Base-by-base conservation (phyloP, 2,888 invertebrate genomes). In the Timema podura region DNA sequence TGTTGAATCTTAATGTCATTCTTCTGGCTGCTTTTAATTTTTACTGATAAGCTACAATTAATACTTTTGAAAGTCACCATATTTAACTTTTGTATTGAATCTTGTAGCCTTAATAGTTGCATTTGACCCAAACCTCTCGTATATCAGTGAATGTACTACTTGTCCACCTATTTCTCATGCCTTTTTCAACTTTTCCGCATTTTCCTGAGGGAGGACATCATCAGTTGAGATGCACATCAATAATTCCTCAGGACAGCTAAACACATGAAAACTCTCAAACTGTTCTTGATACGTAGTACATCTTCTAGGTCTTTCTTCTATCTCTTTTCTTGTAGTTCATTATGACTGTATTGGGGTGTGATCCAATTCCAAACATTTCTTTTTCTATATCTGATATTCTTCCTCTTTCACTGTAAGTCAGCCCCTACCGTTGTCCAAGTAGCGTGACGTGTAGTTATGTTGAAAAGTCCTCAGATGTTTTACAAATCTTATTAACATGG, bases 361-460 rank as follows among this genome's bases (percentile, higher is more conserved):
- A 30, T 30, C 30, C 30, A 30, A 30, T 30, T 30, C 30, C 30
- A 30, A 30, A 30, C 3, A 30, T 30, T 30, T 30, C 30, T 30
- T 30, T 30, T 30, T 1, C 3, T 30, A 30, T 30, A 3, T 57
- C 9, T 16, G 57, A 57, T 57, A 57, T 8, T 57, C 57, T 57
- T 16, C 57, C 57, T 57, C 13, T 57, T 57, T 57, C 57, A 57
- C n/a, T 57, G 57, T 57, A n/a, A n/a, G 57, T 57, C 57, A 57
- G 5, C 15, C n/a, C 57, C n/a, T n/a, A 57, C 9, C 57, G 10
- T 6, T 57, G 0, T 57, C 15, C n/a, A n/a, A 57, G 15, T 13
- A n/a, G 10, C 57, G 0, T 5, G 16, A 16, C n/a, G 57, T 57
- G 57, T 11, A 54, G 54, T 54, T 57, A 57, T 57, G 30, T 57